Percentiles rank a stretch among this genome's conserved stretches.
Conservation (phyloP, 2,797 vertebrate species). For the Hylomyscus alleni region DNA sequence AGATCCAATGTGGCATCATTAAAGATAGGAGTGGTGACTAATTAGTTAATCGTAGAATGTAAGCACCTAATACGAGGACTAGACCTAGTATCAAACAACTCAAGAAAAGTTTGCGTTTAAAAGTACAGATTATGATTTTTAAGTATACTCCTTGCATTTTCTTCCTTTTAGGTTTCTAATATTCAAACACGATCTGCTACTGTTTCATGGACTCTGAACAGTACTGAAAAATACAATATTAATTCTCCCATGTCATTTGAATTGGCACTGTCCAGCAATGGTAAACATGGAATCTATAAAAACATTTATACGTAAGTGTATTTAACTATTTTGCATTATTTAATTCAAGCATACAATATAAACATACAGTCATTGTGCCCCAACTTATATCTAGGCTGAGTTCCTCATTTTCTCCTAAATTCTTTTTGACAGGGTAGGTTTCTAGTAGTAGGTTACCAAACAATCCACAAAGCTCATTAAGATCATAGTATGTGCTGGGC, state of each 20-base stretch:
- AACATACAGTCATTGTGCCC: neutral
- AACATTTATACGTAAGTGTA: slow-evolving; percentile 91
- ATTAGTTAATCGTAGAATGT: too few relatives aligned
- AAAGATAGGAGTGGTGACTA: too few relatives aligned
- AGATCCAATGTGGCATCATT: too few relatives aligned
- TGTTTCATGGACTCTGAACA: slow-evolving; percentile 90
- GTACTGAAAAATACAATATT: slow-evolving; percentile 86
- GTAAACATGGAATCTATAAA: slow-evolving; percentile 91
- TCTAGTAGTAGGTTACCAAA: neutral
- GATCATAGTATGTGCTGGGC: neutral
- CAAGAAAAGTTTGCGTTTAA: too few relatives aligned
- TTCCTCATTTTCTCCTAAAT: slow-evolving; percentile 26
- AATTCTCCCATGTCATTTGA: slow-evolving; percentile 89
- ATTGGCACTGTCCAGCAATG: slow-evolving; percentile 90
- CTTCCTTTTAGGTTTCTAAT: slow-evolving; percentile 88
- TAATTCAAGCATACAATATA: neutral
- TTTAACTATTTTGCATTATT: slow-evolving; percentile 54
- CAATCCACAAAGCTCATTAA: neutral
- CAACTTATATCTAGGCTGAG: neutral
- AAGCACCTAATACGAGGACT: too few relatives aligned
- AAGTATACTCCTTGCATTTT: slow-evolving; percentile 42
- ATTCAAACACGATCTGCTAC: slow-evolving; percentile 90
- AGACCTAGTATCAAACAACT: too few relatives aligned
- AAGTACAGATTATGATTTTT: slow-evolving; percentile 34
- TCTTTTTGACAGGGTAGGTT: slow-evolving; percentile 37